A percentile compares a stretch with the other conserved stretches of the same genome.
These are phyloP conservation scores for Sternarchorhynchus goeldii DNA, from an alignment of 2,797 vertebrate species.

Conservation along the genomic window DNA sequence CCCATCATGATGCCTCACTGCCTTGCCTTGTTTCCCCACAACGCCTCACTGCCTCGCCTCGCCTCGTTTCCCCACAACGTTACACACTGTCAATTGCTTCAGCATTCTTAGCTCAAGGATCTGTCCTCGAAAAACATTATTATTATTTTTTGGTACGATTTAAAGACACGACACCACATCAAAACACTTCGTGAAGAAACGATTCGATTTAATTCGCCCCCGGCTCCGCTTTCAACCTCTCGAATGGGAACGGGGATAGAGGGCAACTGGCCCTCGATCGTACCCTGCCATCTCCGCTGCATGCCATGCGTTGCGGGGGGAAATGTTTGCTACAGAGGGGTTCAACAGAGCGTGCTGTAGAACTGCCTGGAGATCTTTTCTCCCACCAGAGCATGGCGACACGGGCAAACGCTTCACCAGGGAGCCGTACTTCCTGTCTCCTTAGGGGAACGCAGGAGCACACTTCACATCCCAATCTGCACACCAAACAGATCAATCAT, in stretches of 20 bases:
- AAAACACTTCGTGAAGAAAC: neutral
- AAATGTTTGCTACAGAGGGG: slow-evolving; percentile 27
- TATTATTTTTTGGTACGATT: neutral
- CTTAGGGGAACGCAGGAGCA: slow-evolving; percentile 63
- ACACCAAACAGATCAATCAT: slow-evolving; percentile 68
- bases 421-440: slow-evolving; percentile 58
- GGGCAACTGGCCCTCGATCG: neutral
- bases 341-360: slow-evolving; percentile 53
- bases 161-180: neutral
- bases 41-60: neutral
- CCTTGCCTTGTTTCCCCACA: neutral
- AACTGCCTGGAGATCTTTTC: slow-evolving; percentile 60
- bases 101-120: neutral
- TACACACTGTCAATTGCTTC: neutral
- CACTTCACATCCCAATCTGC: slow-evolving; percentile 51
- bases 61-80: neutral
- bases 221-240: neutral
- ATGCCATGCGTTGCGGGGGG: slow-evolving; percentile 8
- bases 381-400: slow-evolving; percentile 56
- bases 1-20: slow-evolving; percentile 22
- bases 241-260: slow-evolving; percentile 7
- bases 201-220: neutral
- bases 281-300: slow-evolving; percentile 30
- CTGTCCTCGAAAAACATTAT: neutral
- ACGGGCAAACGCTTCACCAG: slow-evolving; percentile 54